A percentile compares a stretch with the other conserved stretches of the same genome.
Evolutionary conservation across 92 coral and sea anemone genomes (phyloP).

Genomic region (Parazoanthus swiftii): DNA sequence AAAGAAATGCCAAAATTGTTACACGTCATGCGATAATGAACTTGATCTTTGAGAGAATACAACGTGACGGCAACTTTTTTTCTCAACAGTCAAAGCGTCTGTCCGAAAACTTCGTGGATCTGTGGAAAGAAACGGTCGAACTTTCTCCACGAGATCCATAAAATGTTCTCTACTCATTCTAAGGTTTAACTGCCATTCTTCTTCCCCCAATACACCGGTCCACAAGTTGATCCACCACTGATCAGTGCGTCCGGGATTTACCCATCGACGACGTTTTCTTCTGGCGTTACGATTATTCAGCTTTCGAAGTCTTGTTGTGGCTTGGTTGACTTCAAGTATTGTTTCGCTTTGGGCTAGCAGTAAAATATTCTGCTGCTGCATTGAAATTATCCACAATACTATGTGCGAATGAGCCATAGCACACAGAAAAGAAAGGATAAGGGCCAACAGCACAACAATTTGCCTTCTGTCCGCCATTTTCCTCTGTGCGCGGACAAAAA

Average conservation of each 20-base stretch:
- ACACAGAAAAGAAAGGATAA: not conserved
- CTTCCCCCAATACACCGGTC: constrained; percentile 41
- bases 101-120: constrained; percentile 47
- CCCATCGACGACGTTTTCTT: constrained; percentile 35
- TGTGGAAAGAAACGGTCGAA: constrained; percentile 1
- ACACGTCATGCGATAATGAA: constrained; percentile 54
- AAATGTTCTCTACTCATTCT: constrained; percentile 42
- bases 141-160: constrained; percentile 27
- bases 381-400: constrained; percentile 27
- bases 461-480: too few relatives aligned
- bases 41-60: constrained; percentile 52
- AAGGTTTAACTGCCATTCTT: constrained; percentile 46
- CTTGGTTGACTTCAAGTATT: constrained; percentile 31
- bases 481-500: not conserved
- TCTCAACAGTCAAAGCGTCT: constrained; percentile 47
- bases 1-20: constrained; percentile 51
- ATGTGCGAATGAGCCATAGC: constrained; percentile 11
- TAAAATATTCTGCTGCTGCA: constrained; percentile 41
- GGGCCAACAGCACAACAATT: too few relatives aligned
- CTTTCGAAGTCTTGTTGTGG: constrained; percentile 20
- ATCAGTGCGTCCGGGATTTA: too few relatives aligned
- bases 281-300: constrained; percentile 39
- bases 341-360: constrained; percentile 29
- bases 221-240: constrained; percentile 49
- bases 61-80: constrained; percentile 48